Conservation (phyloP, 1,140 invertebrate genomes). For the Caenorhabditis remanei region DNA sequence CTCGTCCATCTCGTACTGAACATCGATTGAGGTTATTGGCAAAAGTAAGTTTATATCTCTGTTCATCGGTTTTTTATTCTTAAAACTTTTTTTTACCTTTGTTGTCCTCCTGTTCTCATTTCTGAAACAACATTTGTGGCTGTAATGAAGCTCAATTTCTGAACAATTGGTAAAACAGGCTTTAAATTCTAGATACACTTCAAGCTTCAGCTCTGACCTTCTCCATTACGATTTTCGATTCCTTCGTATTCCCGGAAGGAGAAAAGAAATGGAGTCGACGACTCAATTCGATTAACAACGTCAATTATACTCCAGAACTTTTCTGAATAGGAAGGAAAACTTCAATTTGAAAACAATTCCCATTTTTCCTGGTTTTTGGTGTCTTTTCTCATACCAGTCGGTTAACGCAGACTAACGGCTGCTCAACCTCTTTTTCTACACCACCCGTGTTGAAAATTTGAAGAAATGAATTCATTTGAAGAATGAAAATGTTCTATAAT, state of each 20-base stretch:
- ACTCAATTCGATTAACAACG: slow-evolving; percentile 41
- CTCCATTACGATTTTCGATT: not conserved
- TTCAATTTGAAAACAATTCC: not conserved
- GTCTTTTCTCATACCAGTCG: not conserved
- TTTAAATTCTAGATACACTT: too few species aligned
- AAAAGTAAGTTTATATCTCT: slow-evolving; percentile 6
- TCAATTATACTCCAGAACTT: slow-evolving; percentile 16
- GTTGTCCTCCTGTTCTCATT: too few species aligned
- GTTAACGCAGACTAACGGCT: too few species aligned
- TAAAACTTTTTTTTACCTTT: too few species aligned
- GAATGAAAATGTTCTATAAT: too few species aligned
- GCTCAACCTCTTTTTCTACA: too few species aligned
- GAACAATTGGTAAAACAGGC: too few species aligned
- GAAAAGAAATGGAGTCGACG: slow-evolving; percentile 14
- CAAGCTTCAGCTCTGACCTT: not conserved
- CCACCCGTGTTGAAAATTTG: too few species aligned
- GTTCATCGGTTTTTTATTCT: too few species aligned
- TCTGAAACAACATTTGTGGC: too few species aligned
- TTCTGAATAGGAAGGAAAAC: not conserved
- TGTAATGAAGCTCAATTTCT: too few species aligned
- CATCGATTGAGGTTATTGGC: slow-evolving; percentile 25
- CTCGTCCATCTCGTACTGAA: slow-evolving; percentile 26
- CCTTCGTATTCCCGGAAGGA: not conserved
- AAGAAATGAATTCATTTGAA: too few species aligned
- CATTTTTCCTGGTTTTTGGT: slow-evolving; percentile 1